Evolutionary conservation across 2,888 invertebrate genomes (phyloP).

Genomic region (Eupithecia abbreviata): DNA sequence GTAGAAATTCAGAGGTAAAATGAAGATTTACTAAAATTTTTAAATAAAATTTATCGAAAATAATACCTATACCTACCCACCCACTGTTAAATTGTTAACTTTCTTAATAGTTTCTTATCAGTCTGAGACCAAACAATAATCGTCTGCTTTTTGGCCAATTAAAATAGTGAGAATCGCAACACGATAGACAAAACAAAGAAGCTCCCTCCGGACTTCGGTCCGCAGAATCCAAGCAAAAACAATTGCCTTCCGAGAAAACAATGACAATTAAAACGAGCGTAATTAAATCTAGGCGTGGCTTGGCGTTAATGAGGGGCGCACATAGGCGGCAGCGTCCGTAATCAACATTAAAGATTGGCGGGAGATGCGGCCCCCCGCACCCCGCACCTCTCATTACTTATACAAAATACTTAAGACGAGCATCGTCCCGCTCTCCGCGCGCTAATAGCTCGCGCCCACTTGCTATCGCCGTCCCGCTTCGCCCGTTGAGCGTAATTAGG

Average conservation of each 20-base stretch:
- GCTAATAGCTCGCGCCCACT: constrained; percentile 87
- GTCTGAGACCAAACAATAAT: constrained; percentile 6
- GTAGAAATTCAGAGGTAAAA: too few relatives aligned
- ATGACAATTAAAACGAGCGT: constrained; percentile 74
- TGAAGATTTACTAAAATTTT: not conserved
- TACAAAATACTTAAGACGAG: constrained; percentile 85
- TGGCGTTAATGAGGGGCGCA: constrained; percentile 81
- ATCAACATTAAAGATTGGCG: constrained; percentile 85
- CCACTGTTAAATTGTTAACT: not conserved
- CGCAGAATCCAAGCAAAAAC: constrained; percentile 64
- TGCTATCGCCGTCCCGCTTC: constrained; percentile 80
- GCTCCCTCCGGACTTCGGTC: constrained; percentile 53
- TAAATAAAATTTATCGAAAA: not conserved
- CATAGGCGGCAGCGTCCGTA: constrained; percentile 80
- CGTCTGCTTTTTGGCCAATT: constrained; percentile 50
- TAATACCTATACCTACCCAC: not conserved
- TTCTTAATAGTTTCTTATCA: not conserved
- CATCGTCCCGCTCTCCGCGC: constrained; percentile 86
- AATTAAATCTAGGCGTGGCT: constrained; percentile 83
- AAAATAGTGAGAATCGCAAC: constrained; percentile 58
- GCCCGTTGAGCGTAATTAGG: constrained; percentile 81
- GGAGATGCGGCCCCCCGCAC: constrained; percentile 80
- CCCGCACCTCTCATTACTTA: constrained; percentile 84
- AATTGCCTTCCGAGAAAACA: constrained; percentile 53
- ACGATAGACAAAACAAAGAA: constrained; percentile 49